Conservation (phyloP, 1,140 invertebrate genomes). For the Euschistus heros region DNA sequence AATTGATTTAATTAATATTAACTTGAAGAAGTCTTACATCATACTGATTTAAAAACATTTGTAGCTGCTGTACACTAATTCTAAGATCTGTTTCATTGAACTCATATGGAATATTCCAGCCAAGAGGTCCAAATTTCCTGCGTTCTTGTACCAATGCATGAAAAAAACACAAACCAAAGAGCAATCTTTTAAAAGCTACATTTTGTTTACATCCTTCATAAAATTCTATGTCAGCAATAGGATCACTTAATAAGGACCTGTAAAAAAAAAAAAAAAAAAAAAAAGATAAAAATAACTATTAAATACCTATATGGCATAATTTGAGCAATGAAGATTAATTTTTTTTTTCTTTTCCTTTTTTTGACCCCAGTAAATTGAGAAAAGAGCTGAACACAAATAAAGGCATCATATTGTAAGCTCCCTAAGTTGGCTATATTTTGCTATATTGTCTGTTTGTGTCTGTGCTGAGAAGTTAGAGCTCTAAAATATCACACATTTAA, state of each 20-base stretch:
- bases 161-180: slow-evolving; percentile 89
- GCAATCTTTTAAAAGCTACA: slow-evolving; percentile 68
- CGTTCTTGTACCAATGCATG: slow-evolving; percentile 87
- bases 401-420: too few species aligned
- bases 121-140: slow-evolving; percentile 81
- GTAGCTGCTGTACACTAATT: slow-evolving; percentile 76
- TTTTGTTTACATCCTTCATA: slow-evolving; percentile 72
- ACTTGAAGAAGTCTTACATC: slow-evolving; percentile 39
- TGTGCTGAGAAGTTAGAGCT: too few species aligned
- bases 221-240: slow-evolving; percentile 76
- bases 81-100: slow-evolving; percentile 91
- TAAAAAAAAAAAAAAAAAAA: slow-evolving; percentile 12
- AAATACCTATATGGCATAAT: too few species aligned
- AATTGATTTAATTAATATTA: too few species aligned
- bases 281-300: too few species aligned
- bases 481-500: too few species aligned
- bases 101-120: slow-evolving; percentile 92
- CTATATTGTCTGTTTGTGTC: too few species aligned
- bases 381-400: too few species aligned
- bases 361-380: too few species aligned
- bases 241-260: slow-evolving; percentile 73
- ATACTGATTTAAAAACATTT: slow-evolving; percentile 81
- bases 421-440: too few species aligned
- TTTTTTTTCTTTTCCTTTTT: too few species aligned
- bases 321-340: too few species aligned